Base-by-base conservation (phyloP, 2,113 vertebrate species). In the Motacilla tschutschensis region DNA sequence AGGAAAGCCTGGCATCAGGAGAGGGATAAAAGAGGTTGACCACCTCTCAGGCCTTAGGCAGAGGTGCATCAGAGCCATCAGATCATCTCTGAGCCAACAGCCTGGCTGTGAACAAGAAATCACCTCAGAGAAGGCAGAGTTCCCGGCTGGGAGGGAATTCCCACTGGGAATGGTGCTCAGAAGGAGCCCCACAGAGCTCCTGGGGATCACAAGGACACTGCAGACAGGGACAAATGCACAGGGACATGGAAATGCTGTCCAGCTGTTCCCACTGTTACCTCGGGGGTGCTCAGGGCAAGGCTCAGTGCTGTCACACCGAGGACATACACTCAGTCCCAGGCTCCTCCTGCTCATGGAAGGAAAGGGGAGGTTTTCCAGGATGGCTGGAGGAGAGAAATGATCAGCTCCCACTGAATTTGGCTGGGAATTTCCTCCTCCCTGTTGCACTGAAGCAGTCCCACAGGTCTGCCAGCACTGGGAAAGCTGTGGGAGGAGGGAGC, bases 321-420 rank as follows among this genome's bases (percentile, higher is more conserved):
- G 72, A 73, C 48, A 22, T 0, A 4, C 5, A 2, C 2, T 14
- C 51, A 19, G 47, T 4, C 2, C 55, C 48, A n/a, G 44, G 36
- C 36, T 77, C 73, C 40, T 36, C 25, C 48, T 35, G 28, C n/a
- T 16, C 58, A 12, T 8, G 25, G 19, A 70, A 79, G 21, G 40
- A 18, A 60, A 55, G 14, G 59, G 17, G 40, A 57, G 44, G 28
- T 54, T 67, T 71, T 59, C 69, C 38, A 41, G 69, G 58, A 29
- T 18, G 53, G 43, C 38, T 64, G 25, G 41, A 64, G 53, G 53
- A 79, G 13, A 28, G 6, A 75, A 74, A 41, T 17, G 1, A 53
- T 17, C 12, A 46, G 16, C 13, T 83, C 69, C 57, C 21, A 44
- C 6, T 48, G 20, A 60, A 43, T 74, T 38, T 65, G n/a, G 17